Conservation (phyloP, 1,140 invertebrate species). For the Nylanderia fulva region DNA sequence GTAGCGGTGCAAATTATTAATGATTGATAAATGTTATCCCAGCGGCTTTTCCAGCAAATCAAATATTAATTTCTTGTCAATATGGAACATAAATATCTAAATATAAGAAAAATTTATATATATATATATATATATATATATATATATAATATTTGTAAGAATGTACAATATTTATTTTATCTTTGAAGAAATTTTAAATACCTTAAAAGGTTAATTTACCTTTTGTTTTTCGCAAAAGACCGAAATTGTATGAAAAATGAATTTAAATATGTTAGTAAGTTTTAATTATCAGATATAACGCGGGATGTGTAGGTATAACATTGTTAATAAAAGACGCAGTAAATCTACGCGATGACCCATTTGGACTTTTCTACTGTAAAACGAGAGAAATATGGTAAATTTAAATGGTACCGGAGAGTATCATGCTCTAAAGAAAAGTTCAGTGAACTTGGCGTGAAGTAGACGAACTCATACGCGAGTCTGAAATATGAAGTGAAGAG, state of each 20-base stretch:
- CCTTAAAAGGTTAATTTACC: not conserved
- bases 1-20: conserved; percentile 21
- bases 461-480: conserved; percentile 51
- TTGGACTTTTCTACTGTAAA: conserved; percentile 3
- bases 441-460: conserved; percentile 58
- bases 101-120: conserved; percentile 1
- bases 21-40: not conserved
- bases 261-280: not conserved
- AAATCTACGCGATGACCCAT: conserved; percentile 28
- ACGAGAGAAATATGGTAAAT: conserved; percentile 28
- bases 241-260: not conserved
- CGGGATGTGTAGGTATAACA: not conserved
- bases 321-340: conserved; percentile 33
- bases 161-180: not conserved
- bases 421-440: conserved; percentile 25
- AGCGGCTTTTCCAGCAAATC: conserved; percentile 18
- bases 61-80: conserved; percentile 40
- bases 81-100: conserved; percentile 8
- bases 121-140: not conserved
- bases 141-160: not conserved
- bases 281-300: conserved; percentile 27
- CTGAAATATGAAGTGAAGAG: conserved; percentile 63
- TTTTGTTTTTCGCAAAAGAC: not conserved
- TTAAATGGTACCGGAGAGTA: conserved; percentile 20
- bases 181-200: not conserved